Percentiles rank a stretch among this genome's conserved stretches.
Conservation (phyloP, 2,797 vertebrate species). For the Catharus ustulatus region DNA sequence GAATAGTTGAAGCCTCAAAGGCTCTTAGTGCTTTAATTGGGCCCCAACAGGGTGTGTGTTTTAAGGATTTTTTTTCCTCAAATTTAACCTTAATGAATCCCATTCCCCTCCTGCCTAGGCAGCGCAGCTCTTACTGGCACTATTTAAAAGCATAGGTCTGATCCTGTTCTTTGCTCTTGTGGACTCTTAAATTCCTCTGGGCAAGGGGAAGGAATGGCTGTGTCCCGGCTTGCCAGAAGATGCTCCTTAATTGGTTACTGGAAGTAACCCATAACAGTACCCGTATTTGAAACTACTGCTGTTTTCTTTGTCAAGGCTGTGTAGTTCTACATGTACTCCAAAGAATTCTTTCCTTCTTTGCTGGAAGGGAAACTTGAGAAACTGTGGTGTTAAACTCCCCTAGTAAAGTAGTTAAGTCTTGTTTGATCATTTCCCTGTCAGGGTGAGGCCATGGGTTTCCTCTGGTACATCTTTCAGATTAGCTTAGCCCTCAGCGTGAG, state of each 20-base stretch:
- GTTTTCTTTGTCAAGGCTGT: background rate
- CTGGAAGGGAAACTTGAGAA: background rate
- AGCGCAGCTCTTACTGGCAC: background rate
- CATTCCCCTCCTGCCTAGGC: background rate
- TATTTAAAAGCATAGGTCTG: background rate
- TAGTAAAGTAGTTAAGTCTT: background rate
- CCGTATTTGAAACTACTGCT: background rate
- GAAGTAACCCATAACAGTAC: background rate
- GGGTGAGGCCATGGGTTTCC: background rate
- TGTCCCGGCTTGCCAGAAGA: background rate
- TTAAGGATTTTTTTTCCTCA: background rate
- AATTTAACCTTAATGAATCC: constrained; percentile 18
- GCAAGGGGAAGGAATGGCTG: background rate
- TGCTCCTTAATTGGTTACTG: background rate
- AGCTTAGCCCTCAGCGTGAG: background rate
- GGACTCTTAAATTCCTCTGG: background rate
- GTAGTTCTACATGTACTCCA: background rate
- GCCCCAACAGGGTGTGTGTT: background rate
- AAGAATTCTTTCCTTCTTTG: background rate
- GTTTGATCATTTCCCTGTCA: background rate
- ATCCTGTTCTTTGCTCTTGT: background rate
- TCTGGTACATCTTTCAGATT: background rate
- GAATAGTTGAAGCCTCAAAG: background rate
- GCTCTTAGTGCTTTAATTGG: background rate
- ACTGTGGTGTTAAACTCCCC: background rate